phyloP scores from a whole-genome alignment of 2,113 vertebrate genomes.

The Dermatemys mawii region DNA sequence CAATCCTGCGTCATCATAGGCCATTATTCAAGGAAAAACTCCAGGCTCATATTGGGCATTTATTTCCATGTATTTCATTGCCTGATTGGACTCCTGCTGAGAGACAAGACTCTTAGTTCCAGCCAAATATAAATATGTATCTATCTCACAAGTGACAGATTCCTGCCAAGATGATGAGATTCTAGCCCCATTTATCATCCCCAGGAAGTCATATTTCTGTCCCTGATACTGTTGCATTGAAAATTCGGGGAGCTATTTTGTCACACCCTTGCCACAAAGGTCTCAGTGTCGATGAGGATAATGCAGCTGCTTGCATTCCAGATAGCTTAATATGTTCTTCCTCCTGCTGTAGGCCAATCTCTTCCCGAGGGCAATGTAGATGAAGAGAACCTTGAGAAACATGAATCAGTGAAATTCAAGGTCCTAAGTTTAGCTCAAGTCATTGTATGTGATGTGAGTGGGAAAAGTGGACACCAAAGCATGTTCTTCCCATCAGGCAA shows the following conservation, averaged over 20 bases:
- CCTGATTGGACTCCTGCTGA: too few relatives aligned
- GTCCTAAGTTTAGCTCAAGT: background rate
- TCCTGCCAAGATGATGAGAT: too few relatives aligned
- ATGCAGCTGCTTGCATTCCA: background rate
- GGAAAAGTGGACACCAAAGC: background rate
- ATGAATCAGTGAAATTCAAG: background rate
- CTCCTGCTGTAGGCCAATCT: background rate
- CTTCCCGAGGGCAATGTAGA: background rate
- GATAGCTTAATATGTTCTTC: background rate
- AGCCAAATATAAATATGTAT: too few relatives aligned
- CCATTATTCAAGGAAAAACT: too few relatives aligned
- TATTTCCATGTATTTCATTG: too few relatives aligned
- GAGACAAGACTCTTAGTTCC: too few relatives aligned
- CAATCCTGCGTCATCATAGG: too few relatives aligned
- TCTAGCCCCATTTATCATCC: too few relatives aligned
- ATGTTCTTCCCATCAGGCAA: background rate
- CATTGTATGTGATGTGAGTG: background rate
- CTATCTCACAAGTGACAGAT: too few relatives aligned
- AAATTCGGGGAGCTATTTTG: background rate
- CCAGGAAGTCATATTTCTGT: too few relatives aligned
- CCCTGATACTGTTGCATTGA: too few relatives aligned
- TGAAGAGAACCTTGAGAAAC: background rate
- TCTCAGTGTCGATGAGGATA: background rate
- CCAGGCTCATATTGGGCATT: too few relatives aligned
- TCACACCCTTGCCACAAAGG: background rate